phyloP scores from a whole-genome alignment of 2,797 vertebrate genomes.

The Semotilus atromaculatus region DNA sequence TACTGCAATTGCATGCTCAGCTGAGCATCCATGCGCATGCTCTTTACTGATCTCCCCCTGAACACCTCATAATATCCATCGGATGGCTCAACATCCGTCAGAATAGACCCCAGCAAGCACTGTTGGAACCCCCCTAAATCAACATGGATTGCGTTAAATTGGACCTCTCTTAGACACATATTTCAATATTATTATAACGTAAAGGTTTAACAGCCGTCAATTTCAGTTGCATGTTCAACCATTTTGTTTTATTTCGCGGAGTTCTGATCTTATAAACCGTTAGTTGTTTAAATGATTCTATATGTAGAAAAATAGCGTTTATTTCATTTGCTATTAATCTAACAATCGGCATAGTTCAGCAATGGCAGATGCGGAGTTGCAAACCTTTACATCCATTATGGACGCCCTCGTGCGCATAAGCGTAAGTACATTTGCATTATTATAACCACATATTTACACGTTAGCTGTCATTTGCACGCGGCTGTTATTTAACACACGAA shows the following conservation, averaged over 20 bases:
- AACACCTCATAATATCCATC: slow-evolving; percentile 22
- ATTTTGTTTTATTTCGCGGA: neutral
- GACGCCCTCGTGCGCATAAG: slow-evolving; percentile 93
- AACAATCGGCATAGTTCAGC: neutral
- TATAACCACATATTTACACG: neutral
- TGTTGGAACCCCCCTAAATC: neutral
- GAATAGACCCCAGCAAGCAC: slow-evolving; percentile 12
- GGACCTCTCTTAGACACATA: slow-evolving; percentile 7
- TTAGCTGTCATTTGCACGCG: neutral
- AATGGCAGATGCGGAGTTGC: slow-evolving; percentile 91
- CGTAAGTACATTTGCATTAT: slow-evolving; percentile 78
- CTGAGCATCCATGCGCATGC: slow-evolving; percentile 48
- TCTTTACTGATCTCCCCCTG: neutral
- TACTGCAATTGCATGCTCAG: neutral
- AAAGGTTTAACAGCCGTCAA: neutral
- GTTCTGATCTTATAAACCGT: neutral
- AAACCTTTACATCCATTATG: slow-evolving; percentile 94
- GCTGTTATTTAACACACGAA: neutral
- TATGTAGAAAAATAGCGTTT: neutral
- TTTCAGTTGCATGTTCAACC: neutral
- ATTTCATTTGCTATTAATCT: neutral
- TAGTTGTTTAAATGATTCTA: neutral
- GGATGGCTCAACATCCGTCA: neutral
- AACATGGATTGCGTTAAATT: slow-evolving; percentile 35
- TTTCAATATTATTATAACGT: neutral